Evolutionary conservation across 2,797 vertebrate species (phyloP).

Genomic region (Sitta carolinensis): DNA sequence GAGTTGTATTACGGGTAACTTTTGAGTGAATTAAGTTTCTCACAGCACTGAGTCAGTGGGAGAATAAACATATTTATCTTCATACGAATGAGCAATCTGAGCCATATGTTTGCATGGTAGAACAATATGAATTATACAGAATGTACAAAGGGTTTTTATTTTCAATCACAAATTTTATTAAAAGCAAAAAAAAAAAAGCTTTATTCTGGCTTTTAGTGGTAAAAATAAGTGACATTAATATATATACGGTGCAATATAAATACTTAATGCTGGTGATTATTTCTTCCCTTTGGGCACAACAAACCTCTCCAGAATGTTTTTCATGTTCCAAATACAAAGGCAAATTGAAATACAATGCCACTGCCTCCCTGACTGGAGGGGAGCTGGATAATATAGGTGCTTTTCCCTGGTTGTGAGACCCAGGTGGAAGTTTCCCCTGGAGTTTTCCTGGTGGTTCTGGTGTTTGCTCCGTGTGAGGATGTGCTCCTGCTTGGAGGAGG

Average conservation of each 20-base stretch:
- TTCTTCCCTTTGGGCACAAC: background rate
- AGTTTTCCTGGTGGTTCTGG: background rate
- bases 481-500: fast-evolving
- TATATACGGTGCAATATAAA: background rate
- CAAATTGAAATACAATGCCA: background rate
- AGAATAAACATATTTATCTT: slow-evolving; percentile 2
- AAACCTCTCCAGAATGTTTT: background rate
- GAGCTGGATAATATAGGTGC: background rate
- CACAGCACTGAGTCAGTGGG: background rate
- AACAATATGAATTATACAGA: background rate
- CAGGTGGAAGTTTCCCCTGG: background rate
- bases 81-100: background rate
- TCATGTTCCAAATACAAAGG: background rate
- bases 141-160: background rate
- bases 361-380: background rate
- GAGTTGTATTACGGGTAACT: background rate
- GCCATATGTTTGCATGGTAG: background rate
- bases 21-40: background rate
- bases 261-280: background rate
- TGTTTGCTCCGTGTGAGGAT: background rate
- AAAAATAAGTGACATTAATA: background rate
- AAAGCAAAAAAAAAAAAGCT: background rate
- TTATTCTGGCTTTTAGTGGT: background rate
- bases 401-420: background rate
- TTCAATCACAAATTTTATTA: background rate